A percentile compares a stretch with the other conserved stretches of the same genome.
Conservation (phyloP, 2,113 vertebrate species). For the Thamnaconus septentrionalis region DNA sequence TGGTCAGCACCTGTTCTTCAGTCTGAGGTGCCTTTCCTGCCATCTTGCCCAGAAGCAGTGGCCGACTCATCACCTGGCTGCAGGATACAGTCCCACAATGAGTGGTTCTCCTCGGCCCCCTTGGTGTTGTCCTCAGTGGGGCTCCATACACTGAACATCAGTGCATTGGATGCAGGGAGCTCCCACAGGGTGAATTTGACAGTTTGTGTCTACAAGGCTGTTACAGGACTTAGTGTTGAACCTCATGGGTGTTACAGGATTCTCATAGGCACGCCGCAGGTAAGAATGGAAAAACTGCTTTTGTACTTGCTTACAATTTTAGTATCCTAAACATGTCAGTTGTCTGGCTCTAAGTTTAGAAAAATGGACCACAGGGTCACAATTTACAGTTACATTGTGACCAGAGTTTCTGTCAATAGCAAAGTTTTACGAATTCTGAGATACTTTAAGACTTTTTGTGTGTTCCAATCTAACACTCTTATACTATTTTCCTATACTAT, state of each 20-base stretch:
- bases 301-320: not conserved
- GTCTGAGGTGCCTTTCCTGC: conserved; percentile 57
- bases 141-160: conserved; percentile 59
- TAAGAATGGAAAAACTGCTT: conserved; percentile 24
- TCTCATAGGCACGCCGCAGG: conserved; percentile 71
- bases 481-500: too few relatives aligned
- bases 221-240: conserved; percentile 70
- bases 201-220: conserved; percentile 62
- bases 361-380: too few relatives aligned
- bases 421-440: too few relatives aligned
- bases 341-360: too few relatives aligned
- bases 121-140: conserved; percentile 48
- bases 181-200: conserved; percentile 63
- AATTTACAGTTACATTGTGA: too few relatives aligned
- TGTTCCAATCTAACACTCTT: too few relatives aligned
- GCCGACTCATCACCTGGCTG: conserved; percentile 43
- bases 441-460: too few relatives aligned
- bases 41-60: conserved; percentile 66
- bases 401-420: too few relatives aligned
- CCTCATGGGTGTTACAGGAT: conserved; percentile 63
- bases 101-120: conserved; percentile 69
- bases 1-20: conserved; percentile 72
- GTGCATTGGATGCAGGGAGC: conserved; percentile 49
- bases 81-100: conserved; percentile 33
- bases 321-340: too few relatives aligned